Evolutionary conservation across 2,797 vertebrate genomes (phyloP).

Genomic region (Epinephelus malabaricus): DNA sequence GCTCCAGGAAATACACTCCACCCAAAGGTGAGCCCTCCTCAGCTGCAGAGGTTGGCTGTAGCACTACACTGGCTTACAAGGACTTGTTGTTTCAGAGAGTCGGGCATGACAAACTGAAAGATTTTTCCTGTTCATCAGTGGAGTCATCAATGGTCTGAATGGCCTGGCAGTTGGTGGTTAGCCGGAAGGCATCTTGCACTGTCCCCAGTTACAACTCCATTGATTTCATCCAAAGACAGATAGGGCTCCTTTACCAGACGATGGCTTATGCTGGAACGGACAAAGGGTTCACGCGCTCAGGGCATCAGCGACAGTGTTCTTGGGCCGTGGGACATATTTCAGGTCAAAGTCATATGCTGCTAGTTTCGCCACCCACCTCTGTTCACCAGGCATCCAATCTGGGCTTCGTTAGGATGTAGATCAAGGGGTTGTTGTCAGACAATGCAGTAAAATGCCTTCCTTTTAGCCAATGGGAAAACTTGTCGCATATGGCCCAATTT

Average conservation of each 20-base stretch:
- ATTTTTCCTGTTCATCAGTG: background rate
- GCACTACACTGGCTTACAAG: background rate
- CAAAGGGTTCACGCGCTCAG: background rate
- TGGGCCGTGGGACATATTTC: constrained; percentile 15
- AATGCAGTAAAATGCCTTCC: background rate
- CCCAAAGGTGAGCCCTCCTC: too few relatives aligned
- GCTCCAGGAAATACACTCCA: too few relatives aligned
- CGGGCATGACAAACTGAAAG: background rate
- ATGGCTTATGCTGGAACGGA: background rate
- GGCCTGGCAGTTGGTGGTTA: constrained; percentile 7
- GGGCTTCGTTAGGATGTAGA: constrained; percentile 11
- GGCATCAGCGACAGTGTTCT: constrained; percentile 10
- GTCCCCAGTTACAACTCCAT: background rate
- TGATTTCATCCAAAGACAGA: constrained; percentile 5
- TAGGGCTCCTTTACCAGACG: background rate
- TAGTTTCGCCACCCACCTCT: constrained; percentile 2
- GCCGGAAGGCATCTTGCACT: background rate
- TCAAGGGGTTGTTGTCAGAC: constrained; percentile 19
- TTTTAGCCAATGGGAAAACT: constrained; percentile 12
- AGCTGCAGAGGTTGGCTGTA: too few relatives aligned
- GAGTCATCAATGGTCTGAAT: background rate
- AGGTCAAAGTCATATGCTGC: constrained; percentile 3
- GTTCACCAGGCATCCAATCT: constrained; percentile 2
- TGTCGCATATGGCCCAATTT: constrained; percentile 14
- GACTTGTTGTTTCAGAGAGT: background rate